Conservation (phyloP, 2,797 vertebrate species). For the Anguilla megastoma region DNA sequence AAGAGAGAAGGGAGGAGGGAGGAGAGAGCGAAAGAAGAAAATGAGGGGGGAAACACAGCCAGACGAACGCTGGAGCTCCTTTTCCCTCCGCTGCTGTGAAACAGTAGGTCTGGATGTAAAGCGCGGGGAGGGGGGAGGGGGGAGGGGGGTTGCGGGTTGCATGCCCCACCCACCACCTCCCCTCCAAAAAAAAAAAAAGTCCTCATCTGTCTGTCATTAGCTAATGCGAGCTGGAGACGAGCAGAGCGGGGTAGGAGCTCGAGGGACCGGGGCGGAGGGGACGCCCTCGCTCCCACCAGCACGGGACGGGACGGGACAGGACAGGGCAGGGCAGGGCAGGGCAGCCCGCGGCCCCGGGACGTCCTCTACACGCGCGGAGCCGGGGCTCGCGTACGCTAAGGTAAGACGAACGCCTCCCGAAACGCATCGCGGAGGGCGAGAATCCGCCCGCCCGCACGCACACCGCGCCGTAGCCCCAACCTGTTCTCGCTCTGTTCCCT, state of each 20-base stretch:
- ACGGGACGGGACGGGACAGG: neutral
- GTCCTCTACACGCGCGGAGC: neutral
- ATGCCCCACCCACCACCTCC: constrained; percentile 29
- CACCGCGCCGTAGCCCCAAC: neutral
- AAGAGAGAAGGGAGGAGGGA: constrained; percentile 25
- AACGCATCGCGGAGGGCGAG: neutral
- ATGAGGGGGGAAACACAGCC: constrained; percentile 60
- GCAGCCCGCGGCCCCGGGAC: neutral
- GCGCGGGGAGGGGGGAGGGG: constrained; percentile 29
- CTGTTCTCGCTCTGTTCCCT: constrained; percentile 29
- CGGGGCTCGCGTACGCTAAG: neutral
- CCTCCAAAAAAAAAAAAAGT: constrained; percentile 20
- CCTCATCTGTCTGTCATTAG: constrained; percentile 66
- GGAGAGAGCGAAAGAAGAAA: constrained; percentile 43
- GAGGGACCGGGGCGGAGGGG: constrained; percentile 40
- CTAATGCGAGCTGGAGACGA: constrained; percentile 58
- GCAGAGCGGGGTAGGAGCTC: constrained; percentile 48
- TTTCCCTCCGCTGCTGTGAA: constrained; percentile 45
- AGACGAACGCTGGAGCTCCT: constrained; percentile 55
- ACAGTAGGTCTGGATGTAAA: constrained; percentile 50
- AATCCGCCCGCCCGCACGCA: neutral
- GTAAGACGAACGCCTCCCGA: neutral
- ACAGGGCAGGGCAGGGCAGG: neutral
- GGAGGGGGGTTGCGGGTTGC: neutral
- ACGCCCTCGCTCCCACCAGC: constrained; percentile 53